These are phyloP conservation scores for Hydropotes inermis DNA, from an alignment of 2,113 vertebrate genomes.

Conservation along the genomic window DNA sequence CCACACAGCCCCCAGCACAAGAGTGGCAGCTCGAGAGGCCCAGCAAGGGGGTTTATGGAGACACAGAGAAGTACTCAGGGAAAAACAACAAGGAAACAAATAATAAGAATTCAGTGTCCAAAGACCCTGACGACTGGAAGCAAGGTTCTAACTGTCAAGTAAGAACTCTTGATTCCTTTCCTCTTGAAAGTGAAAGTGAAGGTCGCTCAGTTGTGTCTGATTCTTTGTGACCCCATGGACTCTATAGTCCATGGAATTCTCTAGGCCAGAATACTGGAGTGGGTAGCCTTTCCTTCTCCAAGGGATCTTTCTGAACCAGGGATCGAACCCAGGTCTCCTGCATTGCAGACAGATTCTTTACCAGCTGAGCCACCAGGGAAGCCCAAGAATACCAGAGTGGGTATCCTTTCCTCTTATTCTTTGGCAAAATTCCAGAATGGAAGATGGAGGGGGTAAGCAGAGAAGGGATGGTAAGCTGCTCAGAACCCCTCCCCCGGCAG, in stretches of 20 bases:
- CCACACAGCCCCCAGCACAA: background rate
- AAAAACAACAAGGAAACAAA: background rate
- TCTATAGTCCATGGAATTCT: background rate
- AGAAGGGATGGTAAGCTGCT: background rate
- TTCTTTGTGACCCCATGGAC: background rate
- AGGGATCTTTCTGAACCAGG: background rate
- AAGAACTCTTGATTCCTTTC: background rate
- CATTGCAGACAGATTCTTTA: background rate
- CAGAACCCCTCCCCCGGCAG: background rate
- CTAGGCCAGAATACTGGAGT: background rate
- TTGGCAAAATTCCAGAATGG: background rate
- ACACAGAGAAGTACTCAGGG: background rate
- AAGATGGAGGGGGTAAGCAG: background rate
- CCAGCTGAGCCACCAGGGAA: background rate
- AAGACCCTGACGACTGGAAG: background rate
- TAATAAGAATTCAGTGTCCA: background rate
- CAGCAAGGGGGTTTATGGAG: background rate
- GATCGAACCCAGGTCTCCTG: fast-evolving
- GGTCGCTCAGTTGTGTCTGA: background rate
- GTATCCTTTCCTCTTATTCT: background rate
- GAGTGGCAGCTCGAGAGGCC: background rate
- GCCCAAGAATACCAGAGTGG: background rate
- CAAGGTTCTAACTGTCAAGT: background rate
- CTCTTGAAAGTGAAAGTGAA: background rate
- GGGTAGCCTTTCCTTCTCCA: background rate